Conservation (phyloP, 2,113 vertebrate species). For the Percina caprodes region DNA sequence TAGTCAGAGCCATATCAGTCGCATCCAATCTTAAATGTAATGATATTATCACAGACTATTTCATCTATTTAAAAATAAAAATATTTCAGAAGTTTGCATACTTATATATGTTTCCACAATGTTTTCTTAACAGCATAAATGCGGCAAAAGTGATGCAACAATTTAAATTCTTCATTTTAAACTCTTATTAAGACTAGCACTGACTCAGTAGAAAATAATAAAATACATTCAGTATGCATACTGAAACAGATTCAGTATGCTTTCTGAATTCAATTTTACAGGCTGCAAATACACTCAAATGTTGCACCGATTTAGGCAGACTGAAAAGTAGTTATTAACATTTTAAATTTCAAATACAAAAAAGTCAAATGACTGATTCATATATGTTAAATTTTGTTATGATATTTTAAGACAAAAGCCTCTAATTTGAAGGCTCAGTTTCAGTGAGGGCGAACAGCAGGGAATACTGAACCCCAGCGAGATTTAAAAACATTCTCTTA, state of each 20-base stretch:
- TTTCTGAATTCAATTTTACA: not conserved
- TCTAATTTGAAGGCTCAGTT: not conserved
- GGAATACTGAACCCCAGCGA: not conserved
- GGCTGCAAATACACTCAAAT: not conserved
- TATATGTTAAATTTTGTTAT: not conserved
- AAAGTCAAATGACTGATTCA: not conserved
- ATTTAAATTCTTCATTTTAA: slow-evolving; percentile 9
- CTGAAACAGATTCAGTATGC: not conserved
- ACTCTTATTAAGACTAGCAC: not conserved
- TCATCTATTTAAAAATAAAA: not conserved
- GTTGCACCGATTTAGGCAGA: not conserved
- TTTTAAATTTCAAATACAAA: not conserved
- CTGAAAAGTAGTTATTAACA: not conserved
- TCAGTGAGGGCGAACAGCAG: not conserved
- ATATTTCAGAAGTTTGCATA: not conserved
- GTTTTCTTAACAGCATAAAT: not conserved
- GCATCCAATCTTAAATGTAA: slow-evolving; percentile 19
- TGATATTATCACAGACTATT: slow-evolving; percentile 7
- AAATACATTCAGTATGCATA: not conserved
- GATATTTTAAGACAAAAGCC: not conserved
- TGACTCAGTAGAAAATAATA: not conserved
- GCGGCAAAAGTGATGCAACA: not conserved
- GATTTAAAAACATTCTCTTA: not conserved
- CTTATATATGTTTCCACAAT: not conserved
- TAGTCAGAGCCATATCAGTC: slow-evolving; percentile 47